phyloP scores from a whole-genome alignment of 2,113 vertebrate species.

The Otus sunia region DNA sequence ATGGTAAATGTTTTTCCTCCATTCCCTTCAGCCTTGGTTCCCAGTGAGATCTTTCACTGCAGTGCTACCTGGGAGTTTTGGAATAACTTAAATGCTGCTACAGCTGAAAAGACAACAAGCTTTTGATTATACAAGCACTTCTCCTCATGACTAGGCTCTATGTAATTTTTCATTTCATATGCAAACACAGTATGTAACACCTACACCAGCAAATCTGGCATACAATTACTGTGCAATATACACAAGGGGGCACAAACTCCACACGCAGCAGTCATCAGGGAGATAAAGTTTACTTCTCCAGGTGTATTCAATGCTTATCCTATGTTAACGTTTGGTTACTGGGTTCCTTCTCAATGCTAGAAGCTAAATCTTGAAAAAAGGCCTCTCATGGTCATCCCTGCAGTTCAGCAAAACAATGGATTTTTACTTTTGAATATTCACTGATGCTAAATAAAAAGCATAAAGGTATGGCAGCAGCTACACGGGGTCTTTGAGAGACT shows the following conservation, averaged over 20 bases:
- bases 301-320: not conserved
- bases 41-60: not conserved
- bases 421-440: not conserved
- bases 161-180: not conserved
- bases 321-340: not conserved
- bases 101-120: not conserved
- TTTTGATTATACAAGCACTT: not conserved
- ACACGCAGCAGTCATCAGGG: no score
- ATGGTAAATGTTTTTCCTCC: not conserved
- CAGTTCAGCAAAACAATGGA: not conserved
- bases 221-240: not conserved
- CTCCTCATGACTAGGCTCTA: not conserved
- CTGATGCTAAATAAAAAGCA: not conserved
- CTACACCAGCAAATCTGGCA: not conserved
- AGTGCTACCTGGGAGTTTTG: not conserved
- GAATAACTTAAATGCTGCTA: not conserved
- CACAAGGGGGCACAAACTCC: not conserved
- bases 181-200: not conserved
- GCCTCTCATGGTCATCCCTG: not conserved
- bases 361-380: not conserved
- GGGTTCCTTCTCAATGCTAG: not conserved
- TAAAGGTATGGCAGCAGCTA: not conserved
- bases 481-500: not conserved
- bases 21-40: not conserved
- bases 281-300: not conserved